These are phyloP conservation scores for Luperina testacea DNA, from an alignment of 2,888 invertebrate species.

Conservation along the genomic window DNA sequence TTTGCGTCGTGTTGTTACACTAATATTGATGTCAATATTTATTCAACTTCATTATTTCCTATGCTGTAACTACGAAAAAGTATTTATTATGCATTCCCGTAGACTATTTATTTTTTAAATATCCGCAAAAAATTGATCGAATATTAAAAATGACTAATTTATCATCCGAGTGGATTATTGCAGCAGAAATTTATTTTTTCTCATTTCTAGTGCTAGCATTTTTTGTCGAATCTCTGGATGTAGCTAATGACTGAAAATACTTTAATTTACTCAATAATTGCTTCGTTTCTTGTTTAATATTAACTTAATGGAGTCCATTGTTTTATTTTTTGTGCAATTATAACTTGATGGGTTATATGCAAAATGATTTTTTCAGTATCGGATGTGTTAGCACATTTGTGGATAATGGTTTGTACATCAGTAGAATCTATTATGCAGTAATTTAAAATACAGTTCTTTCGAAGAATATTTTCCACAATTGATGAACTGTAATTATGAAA, in stretches of 20 bases:
- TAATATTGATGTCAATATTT: conserved; percentile 33
- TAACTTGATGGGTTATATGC: conserved; percentile 73
- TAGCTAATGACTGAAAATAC: conserved; percentile 76
- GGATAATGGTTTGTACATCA: conserved; percentile 26
- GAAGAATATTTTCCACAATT: conserved; percentile 4
- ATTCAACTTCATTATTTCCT: conserved; percentile 36
- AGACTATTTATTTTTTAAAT: conserved; percentile 26
- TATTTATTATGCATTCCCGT: conserved; percentile 27
- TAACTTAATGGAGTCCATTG: conserved; percentile 74
- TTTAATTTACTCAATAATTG: conserved; percentile 75
- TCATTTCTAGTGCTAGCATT: conserved; percentile 56
- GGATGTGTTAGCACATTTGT: conserved; percentile 43
- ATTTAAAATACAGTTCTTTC: conserved; percentile 24
- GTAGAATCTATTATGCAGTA: conserved; percentile 18
- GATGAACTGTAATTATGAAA: conserved; percentile 8
- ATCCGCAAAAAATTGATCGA: conserved; percentile 47
- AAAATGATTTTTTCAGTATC: conserved; percentile 67
- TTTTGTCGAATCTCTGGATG: conserved; percentile 65
- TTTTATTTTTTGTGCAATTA: conserved; percentile 73
- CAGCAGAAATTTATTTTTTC: conserved; percentile 68
- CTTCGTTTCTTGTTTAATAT: conserved; percentile 69
- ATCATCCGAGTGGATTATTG: conserved; percentile 64
- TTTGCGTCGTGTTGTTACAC: conserved; percentile 25
- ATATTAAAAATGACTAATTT: conserved; percentile 68
- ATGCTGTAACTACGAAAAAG: conserved; percentile 29